Evolutionary conservation across 1,140 invertebrate species (phyloP), one percentile per base, ranked within the genome.

Genomic region (Ruditapes philippinarum): DNA sequence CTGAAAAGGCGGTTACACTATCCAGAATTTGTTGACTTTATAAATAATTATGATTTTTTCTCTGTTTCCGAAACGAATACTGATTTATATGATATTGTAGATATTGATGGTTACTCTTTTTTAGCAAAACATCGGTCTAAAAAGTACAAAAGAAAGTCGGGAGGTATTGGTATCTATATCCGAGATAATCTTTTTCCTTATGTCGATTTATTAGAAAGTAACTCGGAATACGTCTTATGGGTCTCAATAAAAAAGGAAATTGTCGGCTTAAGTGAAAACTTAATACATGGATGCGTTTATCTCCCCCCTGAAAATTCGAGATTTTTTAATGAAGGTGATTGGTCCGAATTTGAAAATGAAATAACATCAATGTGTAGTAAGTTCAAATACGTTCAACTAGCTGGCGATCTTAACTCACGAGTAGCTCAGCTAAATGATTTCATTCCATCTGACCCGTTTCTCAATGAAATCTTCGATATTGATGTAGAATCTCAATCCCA

Each of bases 231-330:
- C 33, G 62, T 65, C n/a, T n/a, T 60, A 5, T 60, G 57, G 57
- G 11, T 60, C 5, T 60, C 57, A 5, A 28, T 60, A 12, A 28
- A 60, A 7, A 60, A 60, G n/a, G 7, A 11, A n/a, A 5, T 60
- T 60, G n/a, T n/a, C n/a, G 11, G n/a, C n/a, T n/a, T 60, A 11
- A 7, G 19, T n/a, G 57, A 60, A n/a, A 60, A 60, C n/a, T 9
- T 40, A 14, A 40, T 76, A 22, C 19, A 45, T 4, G 73, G 73
- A 11, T 14, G 12, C 22, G 49, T 76, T 17, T 76, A 76, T 25
- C 38, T 76, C 3, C 73, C 73, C 3, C 73, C 38, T 45, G 73
- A 76, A 76, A 76, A 76, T 49, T 76, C 73, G 22, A 40, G 70
- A 31, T 73, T 73, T n/a, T 33, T 73, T 7, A 33, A 33, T 73